Base-by-base conservation (phyloP, 2,888 invertebrate genomes). In the Arenicola marina region DNA sequence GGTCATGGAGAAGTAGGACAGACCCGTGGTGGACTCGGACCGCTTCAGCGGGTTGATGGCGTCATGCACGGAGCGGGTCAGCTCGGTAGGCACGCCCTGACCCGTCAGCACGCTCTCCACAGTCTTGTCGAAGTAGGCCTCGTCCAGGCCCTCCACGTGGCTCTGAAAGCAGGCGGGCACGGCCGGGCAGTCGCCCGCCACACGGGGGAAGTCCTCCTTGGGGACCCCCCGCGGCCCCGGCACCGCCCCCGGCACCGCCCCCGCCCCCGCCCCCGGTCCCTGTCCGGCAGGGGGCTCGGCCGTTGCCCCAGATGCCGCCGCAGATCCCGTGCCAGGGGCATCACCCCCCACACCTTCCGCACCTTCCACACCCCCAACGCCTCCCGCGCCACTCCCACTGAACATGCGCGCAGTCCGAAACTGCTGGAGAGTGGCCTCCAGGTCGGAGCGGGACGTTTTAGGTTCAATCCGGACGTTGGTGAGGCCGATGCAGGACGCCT, bases 401-500 rank as follows among this genome's bases (percentile, higher is more conserved):
- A 62, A 62, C 4, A 62, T 21, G 28, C 51, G 31, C n/a, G 53
- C 59, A 51, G 33, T 51, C 34, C 61, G 51, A 24, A 61, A 65
- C n/a, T n/a, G n/a, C 0, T 65, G 53, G 2, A 69, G 60, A 2
- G 58, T 45, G 29, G 54, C 7, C 21, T 24, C 48, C n/a, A 69
- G 67, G 45, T 68, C 56, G 4, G 38, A n/a, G 15, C 54, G 91
- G 86, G 72, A 72, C 51, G 75, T 69, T 2, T 72, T 68, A 32
- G 89, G 89, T 55, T 86, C 84, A 51, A 87, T 87, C 55, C 89
- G 85, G 11, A 88, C 87, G 79, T 92, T 92, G 26, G 91, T 90
- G 59, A 90, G 84, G 0, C 89, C 84, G 7, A 91, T 89, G 56
- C 92, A 86, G 1, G 93, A 92, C 0, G 91, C 89, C 84, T 92